Base-by-base conservation (phyloP, 2,113 vertebrate species). In the Mellivora capensis region DNA sequence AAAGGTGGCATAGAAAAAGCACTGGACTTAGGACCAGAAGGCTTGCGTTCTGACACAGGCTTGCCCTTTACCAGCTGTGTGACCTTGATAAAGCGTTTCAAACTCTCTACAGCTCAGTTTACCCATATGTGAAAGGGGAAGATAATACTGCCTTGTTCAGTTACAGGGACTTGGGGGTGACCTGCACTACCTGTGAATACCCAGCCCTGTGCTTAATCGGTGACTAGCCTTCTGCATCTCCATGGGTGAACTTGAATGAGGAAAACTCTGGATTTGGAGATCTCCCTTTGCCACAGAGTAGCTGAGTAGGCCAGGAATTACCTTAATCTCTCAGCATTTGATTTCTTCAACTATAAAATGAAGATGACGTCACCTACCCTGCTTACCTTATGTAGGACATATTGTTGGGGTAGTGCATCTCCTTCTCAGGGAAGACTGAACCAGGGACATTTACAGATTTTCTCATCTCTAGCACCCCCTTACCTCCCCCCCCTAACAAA, bases 401-500 rank as follows among this genome's bases (percentile, higher is more conserved):
- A 91, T 90, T 84, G 20, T 29, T 77, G 9, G 13, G 14, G 71
- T 7, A 10, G 21, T 29, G 34, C 7, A 1, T 77, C 54, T 93
- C 64, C 52, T 86, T 71, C 39, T 81, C 57, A 42, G 37, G 62
- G 59, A 77, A 94, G 67, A 8, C 59, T 42, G 57, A 44, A 39
- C 64, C 7, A 31, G 42, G 44, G 64, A 83, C 49, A 5, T 77
- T 69, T 67, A 87, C 42, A 61, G 62, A 54, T 31, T 90, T 61
- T 67, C 23, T 57, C 27, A 21, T 62, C 14, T 18, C 34, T 29
- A 18, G 52, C 52, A 54, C 52, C 52, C 52, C 52, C 52, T 54
- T 80, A 4, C 37, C 5, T 27, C 1, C 3, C 7, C 39, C 14
- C 34, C 1, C 3, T 2, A 34, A 17, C 13, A 34, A n/a, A n/a